Evolutionary conservation across 2,888 invertebrate species (phyloP).

Genomic region (Epistrophe eligans): DNA sequence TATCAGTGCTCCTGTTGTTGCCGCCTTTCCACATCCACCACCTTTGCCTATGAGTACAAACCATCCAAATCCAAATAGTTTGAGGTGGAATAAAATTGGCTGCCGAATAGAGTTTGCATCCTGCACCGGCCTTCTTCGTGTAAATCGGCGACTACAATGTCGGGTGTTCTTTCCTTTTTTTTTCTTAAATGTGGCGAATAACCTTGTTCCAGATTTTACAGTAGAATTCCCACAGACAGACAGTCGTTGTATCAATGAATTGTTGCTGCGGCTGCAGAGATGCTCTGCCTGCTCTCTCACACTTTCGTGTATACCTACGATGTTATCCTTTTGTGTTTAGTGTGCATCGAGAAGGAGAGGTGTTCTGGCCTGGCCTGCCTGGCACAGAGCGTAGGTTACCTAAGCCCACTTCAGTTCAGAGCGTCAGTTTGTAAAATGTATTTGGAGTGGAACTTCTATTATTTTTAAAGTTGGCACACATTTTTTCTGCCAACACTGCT

Average conservation of each 20-base stretch:
- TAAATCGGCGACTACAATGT: slow-evolving; percentile 47
- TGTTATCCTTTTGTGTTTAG: slow-evolving; percentile 38
- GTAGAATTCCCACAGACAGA: slow-evolving; percentile 67
- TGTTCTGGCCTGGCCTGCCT: neutral
- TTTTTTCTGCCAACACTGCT: slow-evolving; percentile 59
- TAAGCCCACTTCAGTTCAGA: slow-evolving; percentile 26
- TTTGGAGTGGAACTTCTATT: slow-evolving; percentile 62
- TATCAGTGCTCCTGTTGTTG: slow-evolving; percentile 16
- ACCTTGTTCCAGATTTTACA: slow-evolving; percentile 70
- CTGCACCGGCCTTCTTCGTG: slow-evolving; percentile 56
- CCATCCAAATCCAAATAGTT: neutral
- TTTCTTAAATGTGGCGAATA: slow-evolving; percentile 52
- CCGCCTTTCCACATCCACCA: neutral
- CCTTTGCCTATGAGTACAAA: neutral
- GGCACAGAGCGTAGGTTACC: slow-evolving; percentile 46
- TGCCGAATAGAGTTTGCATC: slow-evolving; percentile 41
- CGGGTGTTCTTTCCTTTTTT: slow-evolving; percentile 27
- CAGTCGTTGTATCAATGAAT: slow-evolving; percentile 62
- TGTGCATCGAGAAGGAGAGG: slow-evolving; percentile 8
- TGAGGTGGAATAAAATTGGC: slow-evolving; percentile 40
- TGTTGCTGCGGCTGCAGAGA: slow-evolving; percentile 61
- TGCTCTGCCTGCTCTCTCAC: slow-evolving; percentile 18
- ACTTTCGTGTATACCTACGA: neutral
- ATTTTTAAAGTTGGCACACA: slow-evolving; percentile 64
- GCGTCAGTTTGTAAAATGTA: slow-evolving; percentile 50